A percentile compares a stretch with the other conserved stretches of the same genome.
Conservation (phyloP, 2,113 vertebrate genomes). For the Xiphorhynchus elegans region DNA sequence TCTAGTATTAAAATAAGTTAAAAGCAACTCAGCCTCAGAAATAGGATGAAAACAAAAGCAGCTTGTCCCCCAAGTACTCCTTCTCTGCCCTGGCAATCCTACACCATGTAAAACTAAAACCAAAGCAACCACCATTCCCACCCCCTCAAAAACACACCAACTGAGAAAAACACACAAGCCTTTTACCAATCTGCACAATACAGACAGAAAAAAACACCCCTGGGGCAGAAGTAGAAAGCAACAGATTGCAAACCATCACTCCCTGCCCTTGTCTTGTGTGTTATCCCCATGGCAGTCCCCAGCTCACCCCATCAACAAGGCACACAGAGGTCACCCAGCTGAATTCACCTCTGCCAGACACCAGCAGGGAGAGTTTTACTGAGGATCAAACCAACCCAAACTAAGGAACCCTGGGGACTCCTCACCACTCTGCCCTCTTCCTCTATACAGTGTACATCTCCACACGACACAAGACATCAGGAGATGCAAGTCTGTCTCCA, state of each 20-base stretch:
- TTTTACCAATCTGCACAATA: neutral
- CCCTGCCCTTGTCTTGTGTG: neutral
- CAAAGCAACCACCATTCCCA: neutral
- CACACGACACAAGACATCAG: neutral
- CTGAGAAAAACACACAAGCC: neutral
- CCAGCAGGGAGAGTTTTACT: neutral
- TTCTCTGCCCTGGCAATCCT: neutral
- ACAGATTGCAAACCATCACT: neutral
- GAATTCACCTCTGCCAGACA: neutral
- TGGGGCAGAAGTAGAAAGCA: neutral
- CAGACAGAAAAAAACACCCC: rapidly evolving
- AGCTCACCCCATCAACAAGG: neutral
- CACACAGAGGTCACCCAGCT: neutral
- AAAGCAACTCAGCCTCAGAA: neutral
- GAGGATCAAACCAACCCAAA: neutral
- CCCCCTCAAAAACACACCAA: neutral
- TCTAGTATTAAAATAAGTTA: neutral
- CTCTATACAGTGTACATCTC: neutral
- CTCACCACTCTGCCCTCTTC: neutral
- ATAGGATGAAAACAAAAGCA: neutral
- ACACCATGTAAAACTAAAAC: rapidly evolving
- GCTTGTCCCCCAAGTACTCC: neutral
- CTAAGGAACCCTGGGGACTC: neutral
- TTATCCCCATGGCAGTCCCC: neutral
- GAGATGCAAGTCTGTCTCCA: neutral